Evolutionary conservation across 2,797 vertebrate genomes (phyloP).

Genomic region (Sebastes steindachneri): DNA sequence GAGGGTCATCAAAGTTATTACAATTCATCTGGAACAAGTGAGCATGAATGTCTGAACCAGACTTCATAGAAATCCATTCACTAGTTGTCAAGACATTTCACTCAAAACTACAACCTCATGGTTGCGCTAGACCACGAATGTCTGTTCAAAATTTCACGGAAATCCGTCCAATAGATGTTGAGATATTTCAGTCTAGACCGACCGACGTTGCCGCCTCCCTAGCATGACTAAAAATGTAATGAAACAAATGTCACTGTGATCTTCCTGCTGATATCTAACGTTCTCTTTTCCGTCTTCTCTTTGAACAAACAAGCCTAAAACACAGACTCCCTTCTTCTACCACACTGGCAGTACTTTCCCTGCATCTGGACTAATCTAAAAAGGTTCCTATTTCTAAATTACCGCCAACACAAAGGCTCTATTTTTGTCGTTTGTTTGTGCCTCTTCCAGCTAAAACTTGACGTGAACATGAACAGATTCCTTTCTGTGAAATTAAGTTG

Average conservation of each 20-base stretch:
- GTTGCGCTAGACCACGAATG: background rate
- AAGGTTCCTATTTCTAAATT: background rate
- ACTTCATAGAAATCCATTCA: background rate
- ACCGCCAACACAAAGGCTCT: background rate
- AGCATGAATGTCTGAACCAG: background rate
- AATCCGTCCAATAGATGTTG: background rate
- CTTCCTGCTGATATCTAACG: background rate
- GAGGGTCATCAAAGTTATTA: background rate
- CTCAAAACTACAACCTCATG: background rate
- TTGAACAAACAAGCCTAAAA: background rate
- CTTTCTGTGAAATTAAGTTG: conserved; percentile 9
- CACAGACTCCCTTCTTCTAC: background rate
- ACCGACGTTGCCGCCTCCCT: background rate
- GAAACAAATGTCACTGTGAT: background rate
- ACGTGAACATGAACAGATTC: background rate
- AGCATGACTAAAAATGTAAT: background rate
- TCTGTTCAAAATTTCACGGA: background rate
- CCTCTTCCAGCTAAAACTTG: background rate
- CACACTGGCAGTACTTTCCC: background rate
- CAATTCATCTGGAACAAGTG: background rate
- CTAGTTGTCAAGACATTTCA: background rate
- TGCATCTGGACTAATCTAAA: background rate
- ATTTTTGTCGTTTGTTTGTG: background rate
- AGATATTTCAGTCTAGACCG: background rate
- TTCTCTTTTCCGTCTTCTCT: background rate